Evolutionary conservation across 1,140 invertebrate species (phyloP), one percentile per base, ranked within the genome.

Genomic region (Harlomillsia oculata): DNA sequence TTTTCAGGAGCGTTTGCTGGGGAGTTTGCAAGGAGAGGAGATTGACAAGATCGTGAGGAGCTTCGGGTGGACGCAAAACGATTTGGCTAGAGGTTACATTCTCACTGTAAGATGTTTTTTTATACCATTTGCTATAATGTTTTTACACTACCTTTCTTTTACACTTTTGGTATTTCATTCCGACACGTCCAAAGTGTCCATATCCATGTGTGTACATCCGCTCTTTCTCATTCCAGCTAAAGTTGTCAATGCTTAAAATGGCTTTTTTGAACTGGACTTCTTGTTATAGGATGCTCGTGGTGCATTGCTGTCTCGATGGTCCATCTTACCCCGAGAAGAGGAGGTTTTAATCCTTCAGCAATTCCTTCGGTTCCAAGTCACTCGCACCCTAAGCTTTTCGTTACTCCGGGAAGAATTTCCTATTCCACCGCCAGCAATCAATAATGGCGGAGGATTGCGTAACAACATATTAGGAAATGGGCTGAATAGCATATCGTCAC

Each of bases 41-140:
- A 84, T 88, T 60, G 74, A 83, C 50, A 83, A 84, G 69, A 80
- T 90, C 28, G 77, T 89, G 64, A 80, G 85, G 71, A 82, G 83
- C 49, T 89, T 89, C 71, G 86, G 87, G 58, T 90, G 87, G 86
- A 84, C 82, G 16, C 81, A 82, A 70, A 83, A 87, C 69, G 86
- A 89, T 75, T 88, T 89, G 76, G 78, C 82, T 39, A 75, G 85
- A 68, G 87, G 87, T 69, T 89, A 89, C 73, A 89, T 88, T 68
- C 73, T 87, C 66, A 82, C 87, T 82, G 86, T 88, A 74, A 60
- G 32, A 34, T 34, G 8, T 34, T 34, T 9, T 34, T n/a, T 9
- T 8, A 34, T 9, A 34, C n/a, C 8, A 34, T 34, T 34, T n/a
- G 8, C 32, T 34, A n/a, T 34, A 8, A 8, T 9, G 8, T 34